These are phyloP conservation scores for Corythornis madagascariensis DNA, from an alignment of 2,113 vertebrate species.

Conservation along the genomic window DNA sequence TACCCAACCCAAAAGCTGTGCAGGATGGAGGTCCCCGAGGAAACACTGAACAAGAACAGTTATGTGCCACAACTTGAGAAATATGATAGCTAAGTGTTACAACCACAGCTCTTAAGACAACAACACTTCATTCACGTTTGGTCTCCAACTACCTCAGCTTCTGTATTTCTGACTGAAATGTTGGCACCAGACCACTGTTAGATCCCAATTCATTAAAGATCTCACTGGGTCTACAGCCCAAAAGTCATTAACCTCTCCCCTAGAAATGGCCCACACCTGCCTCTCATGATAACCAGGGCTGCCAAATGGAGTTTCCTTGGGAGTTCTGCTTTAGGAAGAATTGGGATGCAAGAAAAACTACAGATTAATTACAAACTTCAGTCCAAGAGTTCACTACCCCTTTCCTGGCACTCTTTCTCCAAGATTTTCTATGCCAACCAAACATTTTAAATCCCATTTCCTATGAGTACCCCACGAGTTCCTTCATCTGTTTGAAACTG, in stretches of 20 bases:
- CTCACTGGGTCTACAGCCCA: background rate
- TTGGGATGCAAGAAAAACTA: background rate
- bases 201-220: background rate
- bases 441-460: background rate
- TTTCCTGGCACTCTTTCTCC: background rate
- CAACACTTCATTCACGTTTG: accelerated
- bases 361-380: background rate
- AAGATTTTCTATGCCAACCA: background rate
- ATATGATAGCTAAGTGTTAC: background rate
- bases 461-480: background rate
- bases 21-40: background rate
- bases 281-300: background rate
- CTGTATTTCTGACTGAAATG: background rate
- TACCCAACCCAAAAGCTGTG: background rate
- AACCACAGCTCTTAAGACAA: background rate
- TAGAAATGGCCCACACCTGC: background rate
- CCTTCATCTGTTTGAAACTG: background rate
- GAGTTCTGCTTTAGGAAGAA: background rate
- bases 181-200: background rate
- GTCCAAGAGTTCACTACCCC: background rate
- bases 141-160: background rate
- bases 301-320: background rate
- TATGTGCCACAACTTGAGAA: background rate
- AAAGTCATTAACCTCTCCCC: background rate
- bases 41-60: background rate